Base-by-base conservation (phyloP, 2,797 vertebrate species). In the Ctenopoma kingsleyae region DNA sequence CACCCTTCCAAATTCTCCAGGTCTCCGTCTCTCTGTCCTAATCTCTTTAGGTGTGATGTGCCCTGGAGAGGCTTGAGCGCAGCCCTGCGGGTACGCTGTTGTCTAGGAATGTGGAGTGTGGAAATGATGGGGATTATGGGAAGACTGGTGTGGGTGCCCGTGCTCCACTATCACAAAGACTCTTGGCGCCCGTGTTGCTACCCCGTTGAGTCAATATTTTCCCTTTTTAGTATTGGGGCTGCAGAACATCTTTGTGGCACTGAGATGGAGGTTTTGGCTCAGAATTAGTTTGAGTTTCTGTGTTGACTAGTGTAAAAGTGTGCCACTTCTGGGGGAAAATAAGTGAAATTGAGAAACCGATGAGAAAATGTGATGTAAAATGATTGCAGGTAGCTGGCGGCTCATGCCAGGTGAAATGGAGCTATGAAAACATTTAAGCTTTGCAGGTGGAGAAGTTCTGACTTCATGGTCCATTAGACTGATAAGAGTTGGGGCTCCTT, bases 31-130 rank as follows among this genome's bases (percentile, higher is more conserved):
- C 92, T 91, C 90, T 91, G 90, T 91, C 92, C 92, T 95, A 95
- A 95, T 95, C 94, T 94, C 92, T 94, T 95, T 95, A 95, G 94
- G 94, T 95, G 94, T 93, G 94, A 90, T 93, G 92, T 92, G 89
- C 93, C 93, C 92, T 83, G 82, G 91, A 94, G 94, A 91, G 88
- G 89, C 93, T 94, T 88, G 94, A 92, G 92, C 89, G 80, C 89
- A 88, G 90, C 92, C 94, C 92, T 41, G 78, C 78, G 90, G 94
- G 93, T 90, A 93, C 69, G 62, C 94, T 94, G 94, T 95, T 94
- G 94, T 95, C 93, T 94, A 93, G 94, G 94, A 95, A 95, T 94
- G 93, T 91, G 90, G 88, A 94, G 92, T 94, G 93, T 95, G 94
- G 92, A 95, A 95, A 94, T 94, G 93, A 92, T 86, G 84, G 86